phyloP scores from a whole-genome alignment of 2,888 invertebrate species.

The Tiphia femorata region DNA sequence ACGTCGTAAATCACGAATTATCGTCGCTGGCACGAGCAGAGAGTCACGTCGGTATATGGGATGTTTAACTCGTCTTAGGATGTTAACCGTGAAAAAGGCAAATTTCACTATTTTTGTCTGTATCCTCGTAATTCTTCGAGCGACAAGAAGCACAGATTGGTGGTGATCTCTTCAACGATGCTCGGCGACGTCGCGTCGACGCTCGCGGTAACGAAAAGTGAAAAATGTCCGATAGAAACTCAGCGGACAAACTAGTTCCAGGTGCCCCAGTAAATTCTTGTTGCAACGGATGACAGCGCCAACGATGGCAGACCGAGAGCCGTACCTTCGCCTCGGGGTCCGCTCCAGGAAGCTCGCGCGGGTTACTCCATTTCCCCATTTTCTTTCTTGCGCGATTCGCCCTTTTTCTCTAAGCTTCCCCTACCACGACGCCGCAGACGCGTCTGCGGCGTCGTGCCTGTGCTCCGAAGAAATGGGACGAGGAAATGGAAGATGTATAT shows the following conservation, averaged over 20 bases:
- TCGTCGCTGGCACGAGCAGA: too few species aligned
- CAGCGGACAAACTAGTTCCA: slow-evolving; percentile 37
- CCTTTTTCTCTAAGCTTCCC: slow-evolving; percentile 8
- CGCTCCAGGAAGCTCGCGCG: slow-evolving; percentile 4
- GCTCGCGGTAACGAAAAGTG: slow-evolving; percentile 14
- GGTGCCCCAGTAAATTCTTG: slow-evolving; percentile 46
- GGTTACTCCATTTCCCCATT: slow-evolving; percentile 22
- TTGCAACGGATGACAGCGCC: slow-evolving; percentile 24
- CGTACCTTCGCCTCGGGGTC: slow-evolving; percentile 10
- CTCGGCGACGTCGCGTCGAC: too few species aligned
- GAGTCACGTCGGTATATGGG: too few species aligned
- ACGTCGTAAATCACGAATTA: too few species aligned
- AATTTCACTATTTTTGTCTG: not conserved
- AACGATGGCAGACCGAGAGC: slow-evolving; percentile 20
- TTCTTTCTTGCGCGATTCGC: not conserved
- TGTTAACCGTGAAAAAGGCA: too few species aligned
- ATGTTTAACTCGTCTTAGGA: too few species aligned
- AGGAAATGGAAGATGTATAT: too few species aligned
- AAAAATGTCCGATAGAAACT: slow-evolving; percentile 32
- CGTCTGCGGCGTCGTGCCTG: slow-evolving; percentile 3
- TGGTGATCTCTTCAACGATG: too few species aligned
- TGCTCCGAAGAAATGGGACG: too few species aligned
- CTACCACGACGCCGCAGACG: too few species aligned
- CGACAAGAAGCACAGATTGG: not conserved
- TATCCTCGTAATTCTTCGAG: not conserved